Conservation (phyloP, 2,113 vertebrate species). For the Rousettus leschenaultii region DNA sequence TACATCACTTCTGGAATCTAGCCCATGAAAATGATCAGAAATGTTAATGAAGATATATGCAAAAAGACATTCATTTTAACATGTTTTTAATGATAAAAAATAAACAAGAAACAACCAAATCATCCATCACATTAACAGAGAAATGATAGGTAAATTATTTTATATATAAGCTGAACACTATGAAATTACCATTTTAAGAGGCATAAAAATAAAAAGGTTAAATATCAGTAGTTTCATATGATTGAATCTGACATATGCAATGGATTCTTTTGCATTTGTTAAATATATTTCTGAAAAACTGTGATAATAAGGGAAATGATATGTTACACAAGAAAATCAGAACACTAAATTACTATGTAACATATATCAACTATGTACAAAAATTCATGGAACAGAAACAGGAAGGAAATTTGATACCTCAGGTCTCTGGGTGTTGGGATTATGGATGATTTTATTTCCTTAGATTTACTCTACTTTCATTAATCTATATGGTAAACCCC, state of each 20-base stretch:
- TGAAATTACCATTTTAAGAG: not conserved
- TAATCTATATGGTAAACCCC: not conserved
- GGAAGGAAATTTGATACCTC: not conserved
- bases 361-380: not conserved
- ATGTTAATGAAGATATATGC: not conserved
- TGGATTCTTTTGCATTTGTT: not conserved
- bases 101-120: constrained; percentile 15
- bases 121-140: not conserved
- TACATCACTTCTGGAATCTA: not conserved
- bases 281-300: not conserved
- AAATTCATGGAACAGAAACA: constrained; percentile 7
- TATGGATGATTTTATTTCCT: not conserved
- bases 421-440: not conserved
- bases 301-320: not conserved
- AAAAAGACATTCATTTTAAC: not conserved
- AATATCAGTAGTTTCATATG: not conserved
- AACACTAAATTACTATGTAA: not conserved
- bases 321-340: not conserved
- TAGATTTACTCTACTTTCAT: not conserved
- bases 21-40: not conserved
- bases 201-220: not conserved
- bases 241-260: not conserved
- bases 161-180: not conserved
- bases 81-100: not conserved
- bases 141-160: not conserved